Evolutionary conservation across 2,888 invertebrate genomes (phyloP).

Genomic region (Pammene aurita): DNA sequence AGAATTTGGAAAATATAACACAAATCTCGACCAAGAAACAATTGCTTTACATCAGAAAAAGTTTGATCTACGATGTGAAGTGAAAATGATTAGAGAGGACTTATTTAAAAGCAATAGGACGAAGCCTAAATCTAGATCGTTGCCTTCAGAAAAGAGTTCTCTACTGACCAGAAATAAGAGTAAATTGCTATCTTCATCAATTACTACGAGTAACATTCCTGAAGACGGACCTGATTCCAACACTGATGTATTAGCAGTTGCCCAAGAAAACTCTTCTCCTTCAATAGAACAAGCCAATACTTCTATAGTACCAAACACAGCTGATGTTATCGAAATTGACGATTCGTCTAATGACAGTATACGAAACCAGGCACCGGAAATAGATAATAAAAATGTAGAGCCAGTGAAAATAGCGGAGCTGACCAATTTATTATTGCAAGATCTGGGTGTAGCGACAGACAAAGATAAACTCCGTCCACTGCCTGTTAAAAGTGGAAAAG

Average conservation of each 20-base stretch:
- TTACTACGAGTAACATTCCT: background rate
- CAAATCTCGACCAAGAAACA: conserved; percentile 50
- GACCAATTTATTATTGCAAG: conserved; percentile 55
- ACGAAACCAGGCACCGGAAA: background rate
- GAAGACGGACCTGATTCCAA: conserved; percentile 6
- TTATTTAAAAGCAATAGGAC: conserved; percentile 42
- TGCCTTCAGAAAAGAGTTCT: background rate
- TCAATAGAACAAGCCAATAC: background rate
- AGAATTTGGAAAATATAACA: conserved; percentile 63
- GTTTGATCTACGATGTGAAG: conserved; percentile 60
- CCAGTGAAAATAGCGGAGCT: conserved; percentile 50
- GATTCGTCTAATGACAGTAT: conserved; percentile 62
- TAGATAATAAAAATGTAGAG: conserved; percentile 5
- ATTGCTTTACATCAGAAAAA: conserved; percentile 60
- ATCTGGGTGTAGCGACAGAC: conserved; percentile 50
- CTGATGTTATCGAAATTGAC: conserved; percentile 60
- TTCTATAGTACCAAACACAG: background rate
- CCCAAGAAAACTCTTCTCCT: background rate
- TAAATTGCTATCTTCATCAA: conserved; percentile 7
- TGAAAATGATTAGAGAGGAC: conserved; percentile 52
- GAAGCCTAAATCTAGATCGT: conserved; percentile 8
- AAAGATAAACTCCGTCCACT: background rate
- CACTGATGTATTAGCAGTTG: background rate
- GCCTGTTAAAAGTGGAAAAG: background rate
- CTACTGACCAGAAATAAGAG: conserved; percentile 15